Evolutionary conservation across 2,797 vertebrate species (phyloP).

Genomic region (Todus mexicanus): DNA sequence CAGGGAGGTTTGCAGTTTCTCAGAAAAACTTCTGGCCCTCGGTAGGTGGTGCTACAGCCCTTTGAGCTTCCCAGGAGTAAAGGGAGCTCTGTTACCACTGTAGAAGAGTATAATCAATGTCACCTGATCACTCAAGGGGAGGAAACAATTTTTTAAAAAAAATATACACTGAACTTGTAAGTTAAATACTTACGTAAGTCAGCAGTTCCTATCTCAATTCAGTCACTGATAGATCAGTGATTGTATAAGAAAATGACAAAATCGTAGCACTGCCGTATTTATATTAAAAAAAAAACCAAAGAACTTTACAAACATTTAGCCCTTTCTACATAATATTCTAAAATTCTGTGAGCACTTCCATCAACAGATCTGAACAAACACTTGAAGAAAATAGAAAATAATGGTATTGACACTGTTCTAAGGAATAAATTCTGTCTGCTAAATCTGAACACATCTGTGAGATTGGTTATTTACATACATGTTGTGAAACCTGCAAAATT

Average conservation of each 20-base stretch:
- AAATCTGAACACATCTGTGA: background rate
- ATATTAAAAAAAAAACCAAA: background rate
- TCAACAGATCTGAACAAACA: background rate
- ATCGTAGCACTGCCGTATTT: background rate
- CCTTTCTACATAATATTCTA: background rate
- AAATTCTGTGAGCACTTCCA: background rate
- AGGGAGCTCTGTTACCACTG: background rate
- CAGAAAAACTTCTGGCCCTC: background rate
- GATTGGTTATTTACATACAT: background rate
- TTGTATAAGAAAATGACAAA: background rate
- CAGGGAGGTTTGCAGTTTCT: background rate
- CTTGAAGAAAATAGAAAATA: background rate
- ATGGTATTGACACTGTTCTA: background rate
- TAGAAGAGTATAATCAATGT: background rate
- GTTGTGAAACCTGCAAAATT: background rate
- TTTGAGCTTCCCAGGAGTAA: background rate
- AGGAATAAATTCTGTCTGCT: background rate
- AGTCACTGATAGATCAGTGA: background rate
- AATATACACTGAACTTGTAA: background rate
- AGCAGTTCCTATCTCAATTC: background rate
- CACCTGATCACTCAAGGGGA: background rate
- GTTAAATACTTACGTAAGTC: background rate
- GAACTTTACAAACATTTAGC: background rate
- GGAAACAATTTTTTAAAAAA: too few species aligned
- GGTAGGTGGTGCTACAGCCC: slow-evolving; percentile 22